A percentile compares a stretch with the other conserved stretches of the same genome.
These are phyloP conservation scores for Diaprepes abbreviatus DNA, from an alignment of 2,888 invertebrate genomes.

Conservation along the genomic window DNA sequence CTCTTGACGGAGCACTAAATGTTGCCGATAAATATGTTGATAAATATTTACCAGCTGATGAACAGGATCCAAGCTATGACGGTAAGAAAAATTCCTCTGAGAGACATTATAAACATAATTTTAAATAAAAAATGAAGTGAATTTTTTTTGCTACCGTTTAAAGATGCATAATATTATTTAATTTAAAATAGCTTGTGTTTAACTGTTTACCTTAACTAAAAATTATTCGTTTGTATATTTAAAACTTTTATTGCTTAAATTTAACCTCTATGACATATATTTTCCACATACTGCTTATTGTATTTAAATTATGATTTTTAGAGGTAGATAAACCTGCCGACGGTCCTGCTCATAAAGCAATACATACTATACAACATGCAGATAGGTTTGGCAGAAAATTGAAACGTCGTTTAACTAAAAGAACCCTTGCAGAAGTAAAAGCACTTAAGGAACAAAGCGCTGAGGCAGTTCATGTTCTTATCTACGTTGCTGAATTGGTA, in stretches of 20 bases:
- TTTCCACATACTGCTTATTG: no score
- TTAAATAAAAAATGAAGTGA: no score
- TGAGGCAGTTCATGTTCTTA: conserved; percentile 81
- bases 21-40: conserved; percentile 87
- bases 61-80: conserved; percentile 73
- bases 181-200: no score
- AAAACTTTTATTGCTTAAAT: no score
- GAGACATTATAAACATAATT: no score
- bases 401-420: conserved; percentile 80
- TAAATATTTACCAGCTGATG: conserved; percentile 81
- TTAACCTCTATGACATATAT: no score
- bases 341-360: conserved; percentile 71
- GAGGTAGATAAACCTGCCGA: conserved; percentile 50
- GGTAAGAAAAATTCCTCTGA: conserved; percentile 71
- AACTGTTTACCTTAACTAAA: no score
- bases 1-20: conserved; percentile 80
- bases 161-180: no score
- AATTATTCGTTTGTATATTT: no score
- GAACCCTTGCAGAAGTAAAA: conserved; percentile 84
- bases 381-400: conserved; percentile 83
- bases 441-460: conserved; percentile 84
- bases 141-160: no score
- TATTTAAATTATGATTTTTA: no score
- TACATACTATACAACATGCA: conserved; percentile 84
- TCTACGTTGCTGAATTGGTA: conserved; percentile 85